Conservation (phyloP, 2,888 invertebrate genomes). For the Shargacucullia verbasci region DNA sequence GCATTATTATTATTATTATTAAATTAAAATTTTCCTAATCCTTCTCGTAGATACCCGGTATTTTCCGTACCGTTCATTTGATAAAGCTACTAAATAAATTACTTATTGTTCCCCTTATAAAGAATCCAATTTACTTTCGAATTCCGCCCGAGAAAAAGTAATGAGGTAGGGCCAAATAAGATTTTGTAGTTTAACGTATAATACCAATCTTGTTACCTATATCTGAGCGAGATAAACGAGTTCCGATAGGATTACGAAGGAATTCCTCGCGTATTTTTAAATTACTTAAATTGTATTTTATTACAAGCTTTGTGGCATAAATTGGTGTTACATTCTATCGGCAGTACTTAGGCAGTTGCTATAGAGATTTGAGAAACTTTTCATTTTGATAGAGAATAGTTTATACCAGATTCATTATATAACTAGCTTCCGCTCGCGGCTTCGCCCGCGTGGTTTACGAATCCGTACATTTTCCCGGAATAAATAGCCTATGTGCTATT, state of each 20-base stretch:
- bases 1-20: no score
- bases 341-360: slow-evolving; percentile 7
- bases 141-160: slow-evolving; percentile 32
- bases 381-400: not conserved
- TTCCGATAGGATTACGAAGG: slow-evolving; percentile 27
- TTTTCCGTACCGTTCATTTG: no score
- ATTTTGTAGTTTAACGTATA: slow-evolving; percentile 36
- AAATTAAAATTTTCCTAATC: no score
- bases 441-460: no score
- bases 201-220: slow-evolving; percentile 45
- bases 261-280: slow-evolving; percentile 5
- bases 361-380: slow-evolving; percentile 9
- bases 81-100: no score
- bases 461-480: no score
- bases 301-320: not conserved
- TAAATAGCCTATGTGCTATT: no score
- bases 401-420: slow-evolving; percentile 3
- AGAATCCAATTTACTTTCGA: slow-evolving; percentile 27
- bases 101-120: not conserved
- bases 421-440: no score
- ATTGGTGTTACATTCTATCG: not conserved
- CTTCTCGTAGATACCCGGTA: no score
- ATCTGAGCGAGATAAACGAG: slow-evolving; percentile 43
- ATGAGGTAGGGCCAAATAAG: slow-evolving; percentile 32
- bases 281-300: slow-evolving; percentile 29